phyloP scores from a whole-genome alignment of 1,140 invertebrate species.

The Pseudomyrmex sp. region DNA sequence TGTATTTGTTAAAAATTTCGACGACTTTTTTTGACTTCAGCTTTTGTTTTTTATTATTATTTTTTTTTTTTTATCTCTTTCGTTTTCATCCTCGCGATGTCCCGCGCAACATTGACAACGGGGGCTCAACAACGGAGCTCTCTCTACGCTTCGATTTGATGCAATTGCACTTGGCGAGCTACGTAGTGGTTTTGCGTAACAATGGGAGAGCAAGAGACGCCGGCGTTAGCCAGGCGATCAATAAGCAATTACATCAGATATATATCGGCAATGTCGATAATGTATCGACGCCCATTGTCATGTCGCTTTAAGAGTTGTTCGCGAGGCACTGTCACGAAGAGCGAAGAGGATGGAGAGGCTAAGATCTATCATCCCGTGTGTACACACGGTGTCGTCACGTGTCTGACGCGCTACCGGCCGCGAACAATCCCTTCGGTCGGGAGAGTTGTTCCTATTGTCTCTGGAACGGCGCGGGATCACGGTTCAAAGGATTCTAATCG shows the following conservation, averaged over 20 bases:
- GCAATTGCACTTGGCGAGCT: constrained; percentile 24
- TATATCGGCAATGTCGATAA: constrained; percentile 22
- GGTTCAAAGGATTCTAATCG: constrained; percentile 77
- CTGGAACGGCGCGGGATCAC: constrained; percentile 55
- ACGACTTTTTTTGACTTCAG: too few relatives aligned
- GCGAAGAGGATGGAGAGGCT: constrained; percentile 1
- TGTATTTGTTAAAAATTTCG: too few relatives aligned
- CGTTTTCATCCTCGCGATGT: background rate
- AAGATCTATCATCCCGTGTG: constrained; percentile 55
- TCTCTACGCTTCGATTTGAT: background rate
- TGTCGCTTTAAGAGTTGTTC: constrained; percentile 36
- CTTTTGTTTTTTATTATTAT: too few relatives aligned
- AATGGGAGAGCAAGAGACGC: constrained; percentile 12
- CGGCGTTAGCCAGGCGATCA: constrained; percentile 13
- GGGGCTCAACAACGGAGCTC: too few relatives aligned
- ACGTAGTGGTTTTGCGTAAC: constrained; percentile 32
- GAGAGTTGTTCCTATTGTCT: background rate
- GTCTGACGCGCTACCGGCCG: constrained; percentile 16
- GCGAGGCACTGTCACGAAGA: constrained; percentile 24
- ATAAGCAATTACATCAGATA: constrained; percentile 50
- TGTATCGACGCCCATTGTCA: constrained; percentile 31
- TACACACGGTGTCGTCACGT: constrained; percentile 44
- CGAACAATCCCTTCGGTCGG: constrained; percentile 24
- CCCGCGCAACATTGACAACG: constrained; percentile 8
- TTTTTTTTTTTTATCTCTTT: too few relatives aligned